Conservation (phyloP, 2,888 invertebrate genomes). For the Yponomeuta plumbellus region DNA sequence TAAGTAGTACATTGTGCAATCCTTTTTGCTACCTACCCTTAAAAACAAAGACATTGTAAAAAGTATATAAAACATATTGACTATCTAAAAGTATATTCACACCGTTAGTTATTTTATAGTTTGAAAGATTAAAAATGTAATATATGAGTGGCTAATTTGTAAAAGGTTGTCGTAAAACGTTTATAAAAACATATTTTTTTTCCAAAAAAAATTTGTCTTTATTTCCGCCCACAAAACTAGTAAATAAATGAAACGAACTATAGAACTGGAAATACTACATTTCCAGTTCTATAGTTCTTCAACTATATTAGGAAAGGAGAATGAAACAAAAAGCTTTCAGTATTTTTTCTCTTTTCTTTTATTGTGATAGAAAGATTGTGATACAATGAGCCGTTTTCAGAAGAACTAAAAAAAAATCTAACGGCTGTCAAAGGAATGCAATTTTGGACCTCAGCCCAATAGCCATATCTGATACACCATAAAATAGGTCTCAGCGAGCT, state of each 20-base stretch:
- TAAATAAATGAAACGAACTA: background rate
- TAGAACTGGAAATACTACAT: no score
- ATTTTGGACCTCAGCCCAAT: no score
- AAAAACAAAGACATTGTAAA: background rate
- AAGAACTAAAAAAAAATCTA: no score
- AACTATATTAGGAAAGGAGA: background rate
- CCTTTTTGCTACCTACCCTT: background rate
- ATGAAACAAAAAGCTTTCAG: background rate
- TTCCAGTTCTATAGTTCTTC: no score
- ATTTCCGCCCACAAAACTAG: background rate
- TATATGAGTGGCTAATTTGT: slow-evolving; percentile 31
- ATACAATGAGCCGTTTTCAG: no score
- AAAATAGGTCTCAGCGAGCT: no score
- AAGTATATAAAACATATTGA: slow-evolving; percentile 1
- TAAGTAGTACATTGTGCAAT: slow-evolving; percentile 4
- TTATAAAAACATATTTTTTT: slow-evolving; percentile 52
- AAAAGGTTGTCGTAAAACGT: slow-evolving; percentile 67
- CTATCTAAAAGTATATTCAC: background rate
- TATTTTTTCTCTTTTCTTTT: no score
- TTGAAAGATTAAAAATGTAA: background rate
- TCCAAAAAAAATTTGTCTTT: background rate
- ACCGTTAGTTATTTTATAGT: slow-evolving; percentile 6
- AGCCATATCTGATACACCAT: no score
- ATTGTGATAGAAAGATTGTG: no score
- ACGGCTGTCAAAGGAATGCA: no score